Evolutionary conservation across 2,888 invertebrate species (phyloP), one percentile per base, ranked within the genome.

Genomic region (Epirrhoe alternata): DNA sequence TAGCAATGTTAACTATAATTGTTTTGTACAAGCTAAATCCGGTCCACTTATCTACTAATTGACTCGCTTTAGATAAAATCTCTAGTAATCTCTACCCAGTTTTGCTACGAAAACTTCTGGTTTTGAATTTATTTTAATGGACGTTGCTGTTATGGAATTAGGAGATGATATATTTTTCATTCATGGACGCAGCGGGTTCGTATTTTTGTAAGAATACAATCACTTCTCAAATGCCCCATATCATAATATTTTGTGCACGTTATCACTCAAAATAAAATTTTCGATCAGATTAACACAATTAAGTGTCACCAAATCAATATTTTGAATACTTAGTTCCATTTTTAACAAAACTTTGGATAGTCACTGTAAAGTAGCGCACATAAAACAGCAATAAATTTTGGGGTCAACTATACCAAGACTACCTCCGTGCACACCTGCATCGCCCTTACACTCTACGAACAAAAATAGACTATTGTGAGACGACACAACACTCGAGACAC

Each of bases 101-200:
- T 35, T 35, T 14, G 38, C 17, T 55, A 55, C 5, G 17, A 31
- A 62, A 51, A 42, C 31, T 50, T 52, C 6, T 50, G n/a, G n/a
- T 24, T 50, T 49, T 47, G 8, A n/a, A 56, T 16, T 30, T 61
- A 6, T 35, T 42, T 8, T 38, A 77, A 80, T 83, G 82, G 77
- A 84, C 82, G 84, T 63, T 82, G 83, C 82, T 79, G 85, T 83
- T 79, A 92, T 92, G 92, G 90, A 90, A 83, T 84, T 90, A 88
- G 89, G 84, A 62, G 88, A 90, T 74, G 89, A 89, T 83, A 82
- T 86, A 80, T 88, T 84, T 88, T 85, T 84, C 81, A 82, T 85
- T 74, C 79, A 87, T 79, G 89, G 87, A 88, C 82, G 85, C 81
- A 87, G 79, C 73, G 88, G 90, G 91, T 92, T 91, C 83, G 90